phyloP scores from a whole-genome alignment of 2,113 vertebrate species.

The Brachyhypopomus gauderio region DNA sequence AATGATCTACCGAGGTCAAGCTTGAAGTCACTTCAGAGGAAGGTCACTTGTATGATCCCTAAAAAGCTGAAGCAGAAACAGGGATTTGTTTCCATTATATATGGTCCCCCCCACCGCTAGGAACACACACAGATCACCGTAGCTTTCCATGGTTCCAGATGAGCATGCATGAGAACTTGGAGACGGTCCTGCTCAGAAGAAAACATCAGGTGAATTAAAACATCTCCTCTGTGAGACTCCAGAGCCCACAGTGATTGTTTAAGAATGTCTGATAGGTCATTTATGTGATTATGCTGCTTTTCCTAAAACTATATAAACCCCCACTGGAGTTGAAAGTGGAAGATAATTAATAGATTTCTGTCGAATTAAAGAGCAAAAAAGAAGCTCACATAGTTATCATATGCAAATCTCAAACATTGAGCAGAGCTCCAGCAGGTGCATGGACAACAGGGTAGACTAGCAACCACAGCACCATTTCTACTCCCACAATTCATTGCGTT shows the following conservation, averaged over 20 bases:
- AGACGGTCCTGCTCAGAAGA: background rate
- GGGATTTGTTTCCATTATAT: conserved; percentile 11
- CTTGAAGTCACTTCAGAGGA: background rate
- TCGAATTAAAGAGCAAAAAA: no score
- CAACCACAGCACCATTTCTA: no score
- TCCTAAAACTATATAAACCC: background rate
- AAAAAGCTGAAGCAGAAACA: background rate
- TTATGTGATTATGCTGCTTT: background rate
- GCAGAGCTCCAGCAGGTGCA: no score
- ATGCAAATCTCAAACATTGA: no score
- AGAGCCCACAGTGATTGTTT: background rate
- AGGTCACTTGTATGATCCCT: background rate
- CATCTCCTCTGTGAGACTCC: background rate
- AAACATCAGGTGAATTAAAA: background rate
- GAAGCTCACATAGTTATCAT: no score
- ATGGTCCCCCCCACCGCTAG: background rate
- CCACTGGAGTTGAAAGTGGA: background rate
- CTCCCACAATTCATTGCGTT: no score
- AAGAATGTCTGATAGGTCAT: background rate
- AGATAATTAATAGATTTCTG: no score
- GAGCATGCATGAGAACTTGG: background rate
- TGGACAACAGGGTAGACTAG: no score
- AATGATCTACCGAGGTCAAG: background rate
- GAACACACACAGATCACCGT: background rate
- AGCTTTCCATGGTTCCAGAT: conserved; percentile 2